These are phyloP conservation scores for Zeuzera pyrina DNA, from an alignment of 2,888 invertebrate genomes.

Conservation along the genomic window DNA sequence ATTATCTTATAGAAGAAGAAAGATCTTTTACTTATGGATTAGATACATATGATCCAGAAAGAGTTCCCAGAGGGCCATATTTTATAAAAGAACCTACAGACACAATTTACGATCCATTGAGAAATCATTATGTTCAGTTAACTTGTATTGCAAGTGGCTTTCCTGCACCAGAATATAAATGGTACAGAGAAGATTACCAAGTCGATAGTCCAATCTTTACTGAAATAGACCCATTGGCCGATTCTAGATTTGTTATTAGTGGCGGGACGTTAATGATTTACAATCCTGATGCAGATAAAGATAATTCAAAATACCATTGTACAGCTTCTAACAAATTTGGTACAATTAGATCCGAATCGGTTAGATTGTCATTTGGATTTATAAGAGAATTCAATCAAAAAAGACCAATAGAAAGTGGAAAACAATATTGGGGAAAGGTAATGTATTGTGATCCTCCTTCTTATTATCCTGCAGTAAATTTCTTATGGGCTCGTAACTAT, in stretches of 20 bases:
- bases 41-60: conserved; percentile 83
- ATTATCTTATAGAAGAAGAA: conserved; percentile 80
- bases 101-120: conserved; percentile 86
- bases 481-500: conserved; percentile 92
- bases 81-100: conserved; percentile 89
- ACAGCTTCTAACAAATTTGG: conserved; percentile 93
- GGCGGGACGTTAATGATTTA: conserved; percentile 94
- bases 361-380: conserved; percentile 89
- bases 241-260: conserved; percentile 86
- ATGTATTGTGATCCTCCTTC: conserved; percentile 94
- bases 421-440: conserved; percentile 95
- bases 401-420: conserved; percentile 86
- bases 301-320: conserved; percentile 93
- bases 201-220: conserved; percentile 81
- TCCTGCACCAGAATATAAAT: conserved; percentile 91
- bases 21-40: conserved; percentile 90
- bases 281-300: conserved; percentile 84
- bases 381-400: conserved; percentile 93
- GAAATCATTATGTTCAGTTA: conserved; percentile 83
- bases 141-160: conserved; percentile 89
- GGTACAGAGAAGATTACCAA: conserved; percentile 91
- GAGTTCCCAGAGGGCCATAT: conserved; percentile 90
- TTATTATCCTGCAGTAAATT: conserved; percentile 90
- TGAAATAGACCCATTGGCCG: conserved; percentile 83
- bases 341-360: conserved; percentile 89